Conservation (phyloP, 2,797 vertebrate species). For the Halcyon chelicuti region DNA sequence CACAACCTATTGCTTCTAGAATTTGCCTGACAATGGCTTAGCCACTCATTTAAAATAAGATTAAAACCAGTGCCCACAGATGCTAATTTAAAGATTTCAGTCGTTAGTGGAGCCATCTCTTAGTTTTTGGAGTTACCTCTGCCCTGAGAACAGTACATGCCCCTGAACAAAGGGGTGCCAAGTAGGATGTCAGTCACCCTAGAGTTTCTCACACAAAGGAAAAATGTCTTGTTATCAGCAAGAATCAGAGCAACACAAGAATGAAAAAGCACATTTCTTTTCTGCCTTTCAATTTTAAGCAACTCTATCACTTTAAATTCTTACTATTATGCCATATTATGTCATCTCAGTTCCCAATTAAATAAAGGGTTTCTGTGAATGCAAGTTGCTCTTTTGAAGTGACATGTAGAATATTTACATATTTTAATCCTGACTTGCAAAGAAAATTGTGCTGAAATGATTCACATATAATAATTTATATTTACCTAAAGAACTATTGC, state of each 20-base stretch:
- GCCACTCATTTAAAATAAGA: neutral
- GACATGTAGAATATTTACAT: neutral
- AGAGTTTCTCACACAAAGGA: neutral
- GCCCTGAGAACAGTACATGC: neutral
- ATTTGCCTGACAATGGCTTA: neutral
- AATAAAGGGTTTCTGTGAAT: neutral
- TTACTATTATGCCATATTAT: neutral
- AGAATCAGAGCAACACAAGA: neutral
- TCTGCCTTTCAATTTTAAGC: neutral
- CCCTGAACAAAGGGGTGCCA: neutral
- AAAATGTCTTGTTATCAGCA: neutral
- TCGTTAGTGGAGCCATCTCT: neutral
- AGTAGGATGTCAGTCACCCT: neutral
- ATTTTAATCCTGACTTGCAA: neutral
- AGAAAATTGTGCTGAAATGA: neutral
- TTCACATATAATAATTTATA: neutral
- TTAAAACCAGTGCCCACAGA: neutral
- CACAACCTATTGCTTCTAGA: neutral
- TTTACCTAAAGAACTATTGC: constrained; percentile 25
- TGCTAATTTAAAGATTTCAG: neutral
- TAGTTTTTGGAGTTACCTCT: neutral
- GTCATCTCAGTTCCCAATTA: neutral
- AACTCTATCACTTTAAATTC: neutral
- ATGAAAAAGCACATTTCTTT: neutral
- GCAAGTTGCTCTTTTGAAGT: neutral